These are phyloP conservation scores for Centropus unirufus DNA, from an alignment of 2,113 vertebrate genomes.

Conservation along the genomic window DNA sequence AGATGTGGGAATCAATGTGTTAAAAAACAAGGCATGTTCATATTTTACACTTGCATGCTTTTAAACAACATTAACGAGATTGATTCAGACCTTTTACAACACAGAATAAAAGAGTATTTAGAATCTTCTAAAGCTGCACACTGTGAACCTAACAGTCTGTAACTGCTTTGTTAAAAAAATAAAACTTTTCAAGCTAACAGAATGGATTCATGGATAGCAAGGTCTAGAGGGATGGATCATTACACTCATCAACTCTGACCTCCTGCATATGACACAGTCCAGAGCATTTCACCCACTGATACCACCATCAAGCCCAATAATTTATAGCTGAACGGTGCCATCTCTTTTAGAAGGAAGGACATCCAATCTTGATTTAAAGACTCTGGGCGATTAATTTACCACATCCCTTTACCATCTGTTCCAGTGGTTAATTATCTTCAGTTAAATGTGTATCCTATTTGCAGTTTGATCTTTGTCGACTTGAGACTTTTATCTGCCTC, in stretches of 20 bases:
- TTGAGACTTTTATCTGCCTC: slow-evolving; percentile 40
- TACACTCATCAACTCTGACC: slow-evolving; percentile 36
- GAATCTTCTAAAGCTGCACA: slow-evolving; percentile 14
- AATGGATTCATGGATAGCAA: slow-evolving; percentile 16
- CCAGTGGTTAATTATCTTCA: slow-evolving; percentile 62
- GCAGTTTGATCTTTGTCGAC: slow-evolving; percentile 49
- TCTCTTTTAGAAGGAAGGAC: slow-evolving; percentile 42
- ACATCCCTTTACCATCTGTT: slow-evolving; percentile 61
- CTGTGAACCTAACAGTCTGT: not conserved
- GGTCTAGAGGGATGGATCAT: slow-evolving; percentile 43
- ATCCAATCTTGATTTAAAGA: slow-evolving; percentile 61
- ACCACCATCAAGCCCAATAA: slow-evolving; percentile 28
- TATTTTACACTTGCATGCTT: not conserved
- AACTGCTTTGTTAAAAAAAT: slow-evolving; percentile 25
- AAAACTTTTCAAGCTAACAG: slow-evolving; percentile 11
- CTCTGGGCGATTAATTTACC: slow-evolving; percentile 57
- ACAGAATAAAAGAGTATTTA: not conserved
- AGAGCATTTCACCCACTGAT: slow-evolving; percentile 26
- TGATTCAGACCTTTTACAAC: not conserved
- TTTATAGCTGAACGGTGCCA: slow-evolving; percentile 40
- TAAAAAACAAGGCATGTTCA: not conserved
- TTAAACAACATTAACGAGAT: slow-evolving; percentile 29
- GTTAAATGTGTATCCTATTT: slow-evolving; percentile 47
- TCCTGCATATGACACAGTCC: slow-evolving; percentile 36
- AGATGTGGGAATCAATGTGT: not conserved